Evolutionary conservation across 2,888 invertebrate genomes (phyloP), one percentile per base, ranked within the genome.

Genomic region (Busseola fusca): DNA sequence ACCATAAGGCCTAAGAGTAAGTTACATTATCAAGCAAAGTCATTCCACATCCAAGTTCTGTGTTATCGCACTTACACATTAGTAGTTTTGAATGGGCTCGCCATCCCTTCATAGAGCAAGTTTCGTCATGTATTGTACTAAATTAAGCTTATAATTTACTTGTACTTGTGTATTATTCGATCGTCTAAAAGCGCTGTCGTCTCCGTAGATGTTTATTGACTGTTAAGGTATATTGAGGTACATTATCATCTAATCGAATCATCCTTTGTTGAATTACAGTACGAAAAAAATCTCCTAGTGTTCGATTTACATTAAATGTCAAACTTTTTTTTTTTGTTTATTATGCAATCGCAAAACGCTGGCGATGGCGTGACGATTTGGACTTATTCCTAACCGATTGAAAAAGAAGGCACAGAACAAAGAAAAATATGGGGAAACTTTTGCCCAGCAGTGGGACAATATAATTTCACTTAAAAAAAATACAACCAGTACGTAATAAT

Each of bases 111-210:
- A 78, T 78, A 69, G 82, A 86, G 81, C 74, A 91, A 91, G 87
- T 91, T 90, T 81, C 78, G 60, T 74, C 67, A 70, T 82, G 83
- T 85, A 86, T 87, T 87, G 84, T 86, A 67, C 83, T 80, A 87
- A 88, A 90, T 88, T 87, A 88, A 88, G 85, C 83, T 84, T 85
- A 87, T 92, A 91, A 93, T 92, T 92, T 92, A 92, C 86, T 90
- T 83, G 81, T 65, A 68, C 69, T 69, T 59, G 30, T 69, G 65
- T 45, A 59, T 54, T 64, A 64, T 52, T 52, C 18, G 30, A 50
- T 16, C 48, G 12, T 30, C 21, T 54, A 21, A 14, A 21, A 48
- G n/a, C 3, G 27, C 48, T n/a, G 14, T 56, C 18, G 27, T 25
- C 12, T 52, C 1, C 16, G 0, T 34, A 14, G 18, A 56, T 50